A percentile compares a stretch with the other conserved stretches of the same genome.
Evolutionary conservation across 2,113 vertebrate species (phyloP).

Genomic region (Morone chrysops): DNA sequence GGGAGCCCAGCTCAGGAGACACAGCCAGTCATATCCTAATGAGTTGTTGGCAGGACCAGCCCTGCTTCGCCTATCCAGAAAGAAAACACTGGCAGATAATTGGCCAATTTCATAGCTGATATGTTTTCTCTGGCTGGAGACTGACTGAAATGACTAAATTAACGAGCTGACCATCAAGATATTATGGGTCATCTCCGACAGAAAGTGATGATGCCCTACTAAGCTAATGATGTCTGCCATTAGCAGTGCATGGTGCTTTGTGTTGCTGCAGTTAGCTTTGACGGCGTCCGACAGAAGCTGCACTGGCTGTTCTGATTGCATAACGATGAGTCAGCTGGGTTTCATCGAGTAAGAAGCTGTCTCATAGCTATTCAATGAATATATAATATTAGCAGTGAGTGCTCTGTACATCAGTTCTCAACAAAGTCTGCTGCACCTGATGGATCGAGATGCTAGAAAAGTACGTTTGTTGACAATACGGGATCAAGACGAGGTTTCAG

Average conservation of each 20-base stretch:
- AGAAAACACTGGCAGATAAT: slow-evolving; percentile 61
- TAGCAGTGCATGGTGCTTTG: slow-evolving; percentile 24
- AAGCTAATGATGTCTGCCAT: slow-evolving; percentile 64
- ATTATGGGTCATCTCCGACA: slow-evolving; percentile 31
- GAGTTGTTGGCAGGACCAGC: slow-evolving; percentile 45
- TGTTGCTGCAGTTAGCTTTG: slow-evolving; percentile 13
- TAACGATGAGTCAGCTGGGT: not conserved
- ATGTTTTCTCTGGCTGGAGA: slow-evolving; percentile 65
- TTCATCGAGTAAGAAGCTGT: not conserved
- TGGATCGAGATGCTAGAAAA: not conserved
- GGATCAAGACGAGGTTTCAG: not conserved
- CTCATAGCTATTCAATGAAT: not conserved
- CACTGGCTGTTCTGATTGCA: slow-evolving; percentile 1
- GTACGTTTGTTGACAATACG: not conserved
- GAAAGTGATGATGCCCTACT: slow-evolving; percentile 53
- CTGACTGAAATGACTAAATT: slow-evolving; percentile 35
- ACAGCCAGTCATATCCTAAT: slow-evolving; percentile 63
- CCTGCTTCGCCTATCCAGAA: slow-evolving; percentile 41
- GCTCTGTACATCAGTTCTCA: not conserved
- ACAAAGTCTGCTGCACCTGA: not conserved
- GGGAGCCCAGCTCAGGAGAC: slow-evolving; percentile 43
- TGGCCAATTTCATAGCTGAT: slow-evolving; percentile 64
- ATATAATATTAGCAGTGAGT: not conserved
- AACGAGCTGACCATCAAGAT: slow-evolving; percentile 67
- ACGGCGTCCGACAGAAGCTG: slow-evolving; percentile 24